Conservation (phyloP, 1,140 invertebrate species). For the Formica exsecta region DNA sequence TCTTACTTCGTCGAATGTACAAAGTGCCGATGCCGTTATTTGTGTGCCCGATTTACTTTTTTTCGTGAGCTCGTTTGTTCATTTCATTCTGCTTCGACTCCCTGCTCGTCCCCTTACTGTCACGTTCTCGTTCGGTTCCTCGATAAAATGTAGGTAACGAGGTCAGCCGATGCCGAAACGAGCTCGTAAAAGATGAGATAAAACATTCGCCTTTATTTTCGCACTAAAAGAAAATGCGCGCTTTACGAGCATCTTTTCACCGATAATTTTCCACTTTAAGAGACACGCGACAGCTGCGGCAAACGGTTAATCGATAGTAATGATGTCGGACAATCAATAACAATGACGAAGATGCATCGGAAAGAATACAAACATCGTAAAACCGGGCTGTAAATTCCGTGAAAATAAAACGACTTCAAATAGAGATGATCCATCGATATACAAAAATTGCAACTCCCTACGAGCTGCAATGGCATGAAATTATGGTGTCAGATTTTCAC, state of each 20-base stretch:
- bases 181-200: constrained; percentile 32
- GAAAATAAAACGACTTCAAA: background rate
- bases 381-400: background rate
- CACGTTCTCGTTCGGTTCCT: constrained; percentile 18
- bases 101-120: background rate
- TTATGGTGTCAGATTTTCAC: background rate
- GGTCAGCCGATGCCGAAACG: constrained; percentile 58
- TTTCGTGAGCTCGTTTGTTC: constrained; percentile 53
- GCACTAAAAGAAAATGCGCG: constrained; percentile 6
- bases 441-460: background rate
- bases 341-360: background rate
- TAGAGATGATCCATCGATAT: background rate
- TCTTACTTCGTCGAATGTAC: background rate
- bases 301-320: background rate
- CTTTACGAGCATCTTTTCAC: background rate
- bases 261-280: constrained; percentile 16
- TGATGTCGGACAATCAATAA: constrained; percentile 22
- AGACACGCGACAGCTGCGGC: background rate
- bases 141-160: constrained; percentile 68
- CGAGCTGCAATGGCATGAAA: background rate
- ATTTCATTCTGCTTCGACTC: background rate
- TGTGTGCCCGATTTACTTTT: constrained; percentile 67
- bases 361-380: background rate
- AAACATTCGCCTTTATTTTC: background rate
- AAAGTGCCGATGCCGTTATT: constrained; percentile 64